Evolutionary conservation across 2,888 invertebrate species (phyloP).

Genomic region (Beris chalybata): DNA sequence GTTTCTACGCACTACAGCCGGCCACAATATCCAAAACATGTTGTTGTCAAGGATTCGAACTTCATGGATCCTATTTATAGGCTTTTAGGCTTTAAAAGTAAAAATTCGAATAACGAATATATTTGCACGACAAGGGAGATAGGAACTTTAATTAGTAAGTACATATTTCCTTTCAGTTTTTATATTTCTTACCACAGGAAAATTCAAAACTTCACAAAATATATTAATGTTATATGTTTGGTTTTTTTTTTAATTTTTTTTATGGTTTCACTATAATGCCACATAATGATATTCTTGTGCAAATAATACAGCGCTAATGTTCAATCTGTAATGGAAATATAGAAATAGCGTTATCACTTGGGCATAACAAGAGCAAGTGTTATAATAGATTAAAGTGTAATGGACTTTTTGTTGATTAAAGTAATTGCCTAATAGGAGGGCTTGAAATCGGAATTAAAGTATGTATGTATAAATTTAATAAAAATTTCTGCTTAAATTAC

Average conservation of each 20-base stretch:
- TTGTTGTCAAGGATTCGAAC: slow-evolving; percentile 31
- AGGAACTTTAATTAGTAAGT: slow-evolving; percentile 38
- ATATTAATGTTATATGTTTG: not conserved
- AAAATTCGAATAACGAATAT: slow-evolving; percentile 26
- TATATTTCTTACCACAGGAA: no score
- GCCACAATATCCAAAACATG: slow-evolving; percentile 28
- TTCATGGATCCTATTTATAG: slow-evolving; percentile 27
- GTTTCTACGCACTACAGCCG: slow-evolving; percentile 5
- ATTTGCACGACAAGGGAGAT: slow-evolving; percentile 30
- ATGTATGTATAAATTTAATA: no score
- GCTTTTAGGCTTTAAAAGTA: slow-evolving; percentile 30
- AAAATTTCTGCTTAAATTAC: no score
- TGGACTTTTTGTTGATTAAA: no score
- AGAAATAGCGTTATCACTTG: not conserved
- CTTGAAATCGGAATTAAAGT: no score
- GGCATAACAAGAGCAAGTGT: no score
- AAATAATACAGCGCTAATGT: not conserved
- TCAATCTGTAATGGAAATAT: not conserved
- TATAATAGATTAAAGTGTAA: no score
- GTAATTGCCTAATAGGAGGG: no score
- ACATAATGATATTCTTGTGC: not conserved
- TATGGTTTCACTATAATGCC: not conserved
- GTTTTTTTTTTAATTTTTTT: not conserved
- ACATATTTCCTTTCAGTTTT: not conserved
- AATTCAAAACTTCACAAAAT: not conserved